These are phyloP conservation scores for Intellagama lesueurii DNA, from an alignment of 2,797 vertebrate species.

Conservation along the genomic window DNA sequence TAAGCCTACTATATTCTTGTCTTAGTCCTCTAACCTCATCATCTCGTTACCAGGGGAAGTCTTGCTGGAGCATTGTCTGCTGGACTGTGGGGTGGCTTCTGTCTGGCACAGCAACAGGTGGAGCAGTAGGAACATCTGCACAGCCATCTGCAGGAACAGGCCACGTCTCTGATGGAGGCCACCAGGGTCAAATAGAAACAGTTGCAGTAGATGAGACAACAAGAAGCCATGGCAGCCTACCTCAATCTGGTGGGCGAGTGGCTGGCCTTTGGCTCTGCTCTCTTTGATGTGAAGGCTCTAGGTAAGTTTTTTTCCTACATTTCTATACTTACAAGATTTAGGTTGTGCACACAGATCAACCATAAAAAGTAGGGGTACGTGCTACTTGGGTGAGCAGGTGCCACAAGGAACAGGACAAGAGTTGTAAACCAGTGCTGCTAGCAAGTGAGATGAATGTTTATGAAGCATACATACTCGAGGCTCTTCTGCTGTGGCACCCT, in stretches of 20 bases:
- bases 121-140: constrained; percentile 79
- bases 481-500: not conserved
- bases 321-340: not conserved
- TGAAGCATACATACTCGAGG: not conserved
- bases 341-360: not conserved
- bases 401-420: not conserved
- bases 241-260: constrained; percentile 90
- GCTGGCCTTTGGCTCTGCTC: constrained; percentile 93
- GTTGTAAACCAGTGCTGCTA: not conserved
- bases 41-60: constrained; percentile 71
- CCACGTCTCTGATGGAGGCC: constrained; percentile 81
- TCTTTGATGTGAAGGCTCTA: constrained; percentile 90
- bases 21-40: constrained; percentile 73
- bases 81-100: constrained; percentile 84
- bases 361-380: not conserved
- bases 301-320: constrained; percentile 74
- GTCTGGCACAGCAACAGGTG: constrained; percentile 76
- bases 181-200: constrained; percentile 92
- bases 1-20: constrained; percentile 77
- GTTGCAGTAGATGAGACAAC: constrained; percentile 86
- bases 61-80: constrained; percentile 72
- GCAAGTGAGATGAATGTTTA: not conserved
- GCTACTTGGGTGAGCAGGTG: not conserved
- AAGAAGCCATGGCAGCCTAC: constrained; percentile 91
- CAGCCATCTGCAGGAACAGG: constrained; percentile 82